Percentiles rank a stretch among this genome's conserved stretches.
phyloP scores from a whole-genome alignment of 2,797 vertebrate species.

The Heliangelus exortis region DNA sequence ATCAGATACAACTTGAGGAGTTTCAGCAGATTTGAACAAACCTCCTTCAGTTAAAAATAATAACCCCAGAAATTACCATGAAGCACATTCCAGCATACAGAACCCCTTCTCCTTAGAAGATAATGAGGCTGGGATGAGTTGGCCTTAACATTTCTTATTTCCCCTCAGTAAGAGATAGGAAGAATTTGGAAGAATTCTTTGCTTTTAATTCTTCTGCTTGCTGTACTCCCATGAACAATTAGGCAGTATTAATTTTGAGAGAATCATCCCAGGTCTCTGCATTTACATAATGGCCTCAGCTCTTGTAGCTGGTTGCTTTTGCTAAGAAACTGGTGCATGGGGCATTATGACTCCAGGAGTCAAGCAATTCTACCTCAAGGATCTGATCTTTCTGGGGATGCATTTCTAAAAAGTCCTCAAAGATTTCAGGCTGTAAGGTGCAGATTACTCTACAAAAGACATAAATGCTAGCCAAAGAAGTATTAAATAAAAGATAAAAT shows the following conservation, averaged over 20 bases:
- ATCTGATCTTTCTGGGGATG: not conserved
- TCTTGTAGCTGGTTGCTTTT: not conserved
- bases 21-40: not conserved
- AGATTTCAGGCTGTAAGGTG: not conserved
- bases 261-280: not conserved
- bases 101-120: not conserved
- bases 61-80: not conserved
- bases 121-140: not conserved
- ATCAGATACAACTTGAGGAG: not conserved
- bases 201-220: not conserved
- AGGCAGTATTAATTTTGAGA: not conserved
- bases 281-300: not conserved
- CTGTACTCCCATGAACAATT: not conserved
- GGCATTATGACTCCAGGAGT: not conserved
- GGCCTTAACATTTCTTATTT: not conserved
- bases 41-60: not conserved
- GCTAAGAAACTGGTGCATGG: not conserved
- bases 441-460: not conserved
- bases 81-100: not conserved
- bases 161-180: not conserved
- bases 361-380: not conserved
- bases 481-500: not conserved
- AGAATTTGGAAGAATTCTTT: not conserved
- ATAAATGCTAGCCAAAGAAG: not conserved
- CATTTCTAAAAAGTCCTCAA: not conserved